phyloP scores from a whole-genome alignment of 2,113 vertebrate species.

The Myotis davidii region DNA sequence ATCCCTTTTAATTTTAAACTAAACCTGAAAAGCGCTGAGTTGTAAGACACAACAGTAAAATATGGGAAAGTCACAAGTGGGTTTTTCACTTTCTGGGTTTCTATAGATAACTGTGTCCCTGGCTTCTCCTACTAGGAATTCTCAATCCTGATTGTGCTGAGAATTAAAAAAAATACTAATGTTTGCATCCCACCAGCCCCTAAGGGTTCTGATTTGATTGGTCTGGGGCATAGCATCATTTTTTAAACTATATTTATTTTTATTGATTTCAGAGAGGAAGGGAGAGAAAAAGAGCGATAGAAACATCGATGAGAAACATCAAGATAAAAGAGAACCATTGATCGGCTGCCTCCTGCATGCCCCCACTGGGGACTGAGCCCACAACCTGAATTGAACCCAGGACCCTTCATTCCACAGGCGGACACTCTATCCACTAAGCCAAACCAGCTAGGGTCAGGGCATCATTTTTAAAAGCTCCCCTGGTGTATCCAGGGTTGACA shows the following conservation, averaged over 20 bases:
- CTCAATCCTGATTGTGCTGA: neutral
- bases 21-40: neutral
- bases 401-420: too few species aligned
- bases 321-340: too few species aligned
- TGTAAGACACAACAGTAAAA: neutral
- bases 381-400: too few species aligned
- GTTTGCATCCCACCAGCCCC: neutral
- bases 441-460: too few species aligned
- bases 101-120: neutral
- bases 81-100: neutral
- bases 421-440: too few species aligned
- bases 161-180: neutral
- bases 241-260: neutral
- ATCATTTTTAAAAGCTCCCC: neutral
- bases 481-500: neutral
- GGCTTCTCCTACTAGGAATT: neutral
- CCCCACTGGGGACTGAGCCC: too few species aligned
- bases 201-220: neutral
- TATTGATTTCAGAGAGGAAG: too few species aligned
- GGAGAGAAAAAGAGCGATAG: too few species aligned
- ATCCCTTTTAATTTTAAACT: conserved; percentile 29
- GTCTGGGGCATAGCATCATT: neutral
- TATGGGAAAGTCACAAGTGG: neutral
- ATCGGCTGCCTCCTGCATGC: too few species aligned
- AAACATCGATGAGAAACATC: too few species aligned